Base-by-base conservation (phyloP, 1,140 invertebrate species). In the Diabrotica virgifera region DNA sequence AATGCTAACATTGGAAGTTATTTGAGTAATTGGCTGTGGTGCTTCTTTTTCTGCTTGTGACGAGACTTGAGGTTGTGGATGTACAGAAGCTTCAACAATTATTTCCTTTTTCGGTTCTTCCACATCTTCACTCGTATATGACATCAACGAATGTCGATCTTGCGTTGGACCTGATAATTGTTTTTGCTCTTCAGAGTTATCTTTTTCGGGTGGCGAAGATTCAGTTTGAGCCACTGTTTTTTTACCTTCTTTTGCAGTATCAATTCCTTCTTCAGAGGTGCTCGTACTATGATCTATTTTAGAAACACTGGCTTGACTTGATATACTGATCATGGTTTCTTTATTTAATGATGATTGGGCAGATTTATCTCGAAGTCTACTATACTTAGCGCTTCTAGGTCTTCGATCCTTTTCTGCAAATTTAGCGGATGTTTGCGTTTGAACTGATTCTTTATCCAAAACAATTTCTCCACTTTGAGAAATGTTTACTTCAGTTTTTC, bases 401-500 rank as follows among this genome's bases (percentile, higher is more conserved):
- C 74, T 65, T 60, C 70, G 71, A 9, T 73, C 70, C 60, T 70
- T 72, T 53, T 70, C 70, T 62, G 68, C 68, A 35, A 59, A 64
- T 14, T 67, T 63, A 13, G 51, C 53, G 5, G 52, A 63, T 63
- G 50, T 57, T 62, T 56, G 62, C 40, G 40, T 14, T 62, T 36
- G 58, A 58, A 36, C 63, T 60, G 36, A 52, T 24, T 67, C 65
- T 14, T 46, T 55, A 9, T 66, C 67, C 11, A 71, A 37, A 7
- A 60, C 62, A 62, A 74, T 70, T 38, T 72, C 70, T 54, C 69
- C 67, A 9, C 59, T 66, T 53, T 75, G 69, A 35, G 72, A 71
- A 37, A 75, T 72, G 37, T 73, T 75, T 52, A 75, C 72, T 66
- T 75, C 73, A 8, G 73, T 75, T 58, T 68, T 73, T 36, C 73